Base-by-base conservation (phyloP, 2,113 vertebrate species). In the Pedionomus torquatus region DNA sequence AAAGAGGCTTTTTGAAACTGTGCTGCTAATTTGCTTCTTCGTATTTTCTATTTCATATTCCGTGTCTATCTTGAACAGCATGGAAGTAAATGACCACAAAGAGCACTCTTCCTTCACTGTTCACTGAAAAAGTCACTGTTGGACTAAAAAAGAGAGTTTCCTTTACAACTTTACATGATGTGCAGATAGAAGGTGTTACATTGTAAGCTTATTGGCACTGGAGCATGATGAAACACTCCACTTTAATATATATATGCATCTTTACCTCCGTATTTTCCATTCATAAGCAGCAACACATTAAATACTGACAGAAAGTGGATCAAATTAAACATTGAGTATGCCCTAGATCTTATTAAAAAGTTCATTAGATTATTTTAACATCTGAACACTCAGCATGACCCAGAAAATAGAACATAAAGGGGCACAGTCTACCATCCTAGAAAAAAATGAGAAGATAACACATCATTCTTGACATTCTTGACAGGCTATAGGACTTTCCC, bases 331-430 rank as follows among this genome's bases (percentile, higher is more conserved):
- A 12, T 4, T 15, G 7, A 46, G 7, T 8, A 21, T n/a, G 9
- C 5, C 13, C 48, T 37, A 48, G 15, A 52, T 65, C 1, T 46
- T 43, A 7, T 0, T 3, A 39, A 60, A 58, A 43, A 21, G 2
- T 15, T 70, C 64, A 58, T 46, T 28, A 60, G 55, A 39, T 14
- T 26, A 70, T 69, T 91, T 35, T 31, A 66, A 63, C 3, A 48
- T 31, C 24, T 71, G 18, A 55, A 30, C 33, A 46, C 23, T 64
- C n/a, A 64, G 6, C 21, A n/a, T 16, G 54, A 76, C 6, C 4
- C 33, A 55, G 52, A 43, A 94, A 72, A 72, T 0, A 68, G 19
- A 69, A 39, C 30, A 12, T 1, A 52, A 35, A 7, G 23, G 44
- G 44, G 61, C 33, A 43, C 4, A 17, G 17, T 49, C 14, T 28